Evolutionary conservation across 2,888 invertebrate genomes (phyloP).

Genomic region (Crepidodera aurea): DNA sequence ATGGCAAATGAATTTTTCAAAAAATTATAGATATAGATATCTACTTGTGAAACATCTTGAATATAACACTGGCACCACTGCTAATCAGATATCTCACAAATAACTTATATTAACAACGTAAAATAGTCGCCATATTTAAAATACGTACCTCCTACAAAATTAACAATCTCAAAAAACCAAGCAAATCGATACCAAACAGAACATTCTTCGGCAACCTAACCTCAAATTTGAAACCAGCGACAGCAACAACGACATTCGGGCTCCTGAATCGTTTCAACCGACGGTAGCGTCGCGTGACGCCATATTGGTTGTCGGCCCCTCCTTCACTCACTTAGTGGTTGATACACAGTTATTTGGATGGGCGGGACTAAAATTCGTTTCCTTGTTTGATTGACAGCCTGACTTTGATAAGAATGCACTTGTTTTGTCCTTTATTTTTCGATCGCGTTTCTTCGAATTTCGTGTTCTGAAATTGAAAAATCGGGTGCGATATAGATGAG

Average conservation of each 20-base stretch:
- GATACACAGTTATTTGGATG: conserved; percentile 48
- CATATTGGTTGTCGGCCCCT: conserved; percentile 58
- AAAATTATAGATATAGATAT: too few relatives aligned
- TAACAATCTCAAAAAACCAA: too few relatives aligned
- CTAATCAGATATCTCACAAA: too few relatives aligned
- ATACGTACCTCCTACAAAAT: too few relatives aligned
- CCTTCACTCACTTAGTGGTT: conserved; percentile 48
- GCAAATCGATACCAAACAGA: too few relatives aligned
- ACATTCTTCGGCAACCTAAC: neutral
- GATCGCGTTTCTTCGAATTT: conserved; percentile 1
- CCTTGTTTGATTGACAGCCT: conserved; percentile 57
- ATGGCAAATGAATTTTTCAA: too few relatives aligned
- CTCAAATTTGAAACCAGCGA: neutral
- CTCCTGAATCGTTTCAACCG: neutral
- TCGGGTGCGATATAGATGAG: neutral
- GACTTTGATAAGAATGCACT: conserved; percentile 52
- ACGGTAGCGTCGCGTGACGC: conserved; percentile 52
- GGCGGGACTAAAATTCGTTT: conserved; percentile 46
- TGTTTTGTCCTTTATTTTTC: conserved; percentile 43
- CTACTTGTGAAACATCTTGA: too few relatives aligned
- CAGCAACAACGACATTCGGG: neutral
- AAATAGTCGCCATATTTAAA: too few relatives aligned
- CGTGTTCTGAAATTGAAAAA: conserved; percentile 18
- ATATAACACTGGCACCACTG: too few relatives aligned
- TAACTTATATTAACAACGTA: too few relatives aligned